Base-by-base conservation (phyloP, 2,888 invertebrate genomes). In the Volucella bombylans region DNA sequence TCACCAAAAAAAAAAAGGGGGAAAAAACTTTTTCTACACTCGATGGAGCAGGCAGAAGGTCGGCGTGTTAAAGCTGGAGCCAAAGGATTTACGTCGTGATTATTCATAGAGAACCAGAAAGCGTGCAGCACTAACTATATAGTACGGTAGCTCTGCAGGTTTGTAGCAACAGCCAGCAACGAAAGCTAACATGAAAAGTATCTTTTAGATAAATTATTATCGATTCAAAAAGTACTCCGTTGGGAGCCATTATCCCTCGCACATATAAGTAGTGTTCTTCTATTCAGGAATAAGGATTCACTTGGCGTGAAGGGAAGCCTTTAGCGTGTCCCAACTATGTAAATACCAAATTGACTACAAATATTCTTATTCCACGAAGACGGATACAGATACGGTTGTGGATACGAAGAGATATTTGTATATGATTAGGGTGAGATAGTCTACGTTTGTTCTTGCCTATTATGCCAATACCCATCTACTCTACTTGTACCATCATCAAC, bases 311-410 rank as follows among this genome's bases (percentile, higher is more conserved):
- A 77, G 64, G 72, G 68, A 85, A 85, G 81, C 85, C 76, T 77
- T 81, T 85, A 73, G 61, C 76, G 64, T 81, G 76, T 85, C 85
- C 81, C 81, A 81, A 86, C 85, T 87, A 87, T 87, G 87, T 87
- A 87, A 87, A 87, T 86, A 87, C 86, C 86, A 88, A 88, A 88
- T 88, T 88, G 88, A 88, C 88, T 88, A 85, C 87, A 87, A 87
- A 87, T 86, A 85, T 86, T 83, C 52, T 31, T 6, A 31, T 31
- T 31, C 31, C 31, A 31, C 31, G 31, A 31, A 31, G 31, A 31
- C 31, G 31, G 31, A 6, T 31, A 31, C 31, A 31, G 31, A 31
- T 31, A 31, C 31, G 31, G 31, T 31, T 31, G 6, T 14, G 50
- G 73, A 67, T 49, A 12, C 47, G 12, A 6, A 54, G 57, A 10